Evolutionary conservation across 2,888 invertebrate species (phyloP).

Genomic region (Eristalis arbustorum): DNA sequence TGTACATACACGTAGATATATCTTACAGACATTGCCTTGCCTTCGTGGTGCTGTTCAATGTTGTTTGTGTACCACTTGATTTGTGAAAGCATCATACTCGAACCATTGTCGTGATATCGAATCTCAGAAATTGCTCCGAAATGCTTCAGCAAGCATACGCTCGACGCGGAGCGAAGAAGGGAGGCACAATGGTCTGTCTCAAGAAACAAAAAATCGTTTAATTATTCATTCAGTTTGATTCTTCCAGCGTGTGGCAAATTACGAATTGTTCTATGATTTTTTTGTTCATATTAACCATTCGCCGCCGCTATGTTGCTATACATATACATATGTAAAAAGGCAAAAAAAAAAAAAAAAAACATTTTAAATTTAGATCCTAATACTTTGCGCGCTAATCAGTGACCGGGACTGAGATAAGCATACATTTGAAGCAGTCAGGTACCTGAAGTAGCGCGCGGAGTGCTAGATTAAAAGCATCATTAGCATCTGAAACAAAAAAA

Average conservation of each 20-base stretch:
- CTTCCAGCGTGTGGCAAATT: constrained; percentile 23
- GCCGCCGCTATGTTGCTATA: neutral
- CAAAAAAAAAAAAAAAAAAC: neutral
- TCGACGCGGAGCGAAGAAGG: neutral
- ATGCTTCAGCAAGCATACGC: neutral
- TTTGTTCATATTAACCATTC: neutral
- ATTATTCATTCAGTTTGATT: neutral
- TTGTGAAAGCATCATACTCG: constrained; percentile 9
- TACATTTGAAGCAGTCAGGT: constrained; percentile 89
- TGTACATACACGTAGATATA: neutral
- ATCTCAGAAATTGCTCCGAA: neutral
- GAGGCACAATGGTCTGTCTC: neutral
- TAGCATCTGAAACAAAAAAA: constrained; percentile 27
- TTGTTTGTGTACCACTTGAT: constrained; percentile 21
- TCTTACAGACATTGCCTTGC: neutral
- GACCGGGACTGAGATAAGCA: constrained; percentile 87
- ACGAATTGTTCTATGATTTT: neutral
- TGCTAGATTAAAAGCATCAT: constrained; percentile 80
- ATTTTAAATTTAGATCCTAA: constrained; percentile 75
- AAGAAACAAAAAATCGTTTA: neutral
- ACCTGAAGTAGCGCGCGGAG: constrained; percentile 99
- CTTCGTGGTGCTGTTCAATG: constrained; percentile 10
- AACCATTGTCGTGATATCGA: neutral
- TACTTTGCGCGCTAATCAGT: constrained; percentile 93
- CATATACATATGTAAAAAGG: neutral